Base-by-base conservation (phyloP, 2,888 invertebrate species). In the Scaptomyza flava region DNA sequence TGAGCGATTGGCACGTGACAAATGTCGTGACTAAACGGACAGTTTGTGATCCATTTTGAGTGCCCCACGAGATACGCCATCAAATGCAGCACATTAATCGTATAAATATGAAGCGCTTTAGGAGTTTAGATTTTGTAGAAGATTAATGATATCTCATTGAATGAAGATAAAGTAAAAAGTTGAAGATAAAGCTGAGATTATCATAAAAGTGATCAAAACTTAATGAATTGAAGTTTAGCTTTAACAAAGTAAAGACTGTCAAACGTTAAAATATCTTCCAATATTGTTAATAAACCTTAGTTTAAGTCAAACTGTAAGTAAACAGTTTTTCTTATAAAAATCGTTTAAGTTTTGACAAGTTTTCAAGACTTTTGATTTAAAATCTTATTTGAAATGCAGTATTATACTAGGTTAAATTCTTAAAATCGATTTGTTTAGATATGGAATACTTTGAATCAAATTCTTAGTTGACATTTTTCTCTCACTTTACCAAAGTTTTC, bases 1-100 rank as follows among this genome's bases (percentile, higher is more conserved):
- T 54, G 75, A 71, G 75, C 74, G 75, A 75, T 75, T 59, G 71
- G 45, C 75, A 71, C 75, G 75, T 75, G 75, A 75, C 75, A 75
- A 75, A 75, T 75, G 48, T 75, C 76, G 64, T 68, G 61, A 67
- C 75, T 75, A 75, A 75, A 67, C 60, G 60, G 67, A 71, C 67
- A 67, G 54, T 61, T 75, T 45, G 36, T 64, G 58, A 67, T 54
- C 67, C 57, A 69, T 70, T 68, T 59, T 27, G 33, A 30, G 9
- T 6, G 2, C 36, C 36, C 6, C 6, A 3, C 23, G 23, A 23
- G 23, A 23, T 23, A 23, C 4, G 3, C 17, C 17, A 17, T 17
- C 17, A 53, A 69, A 46, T 52, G 65, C 43, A 23, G 33, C 46
- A 8, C 54, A 73, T 73, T 30, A 63, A 72, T 68, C 51, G 30